These are phyloP conservation scores for Dorcus hopei DNA, from an alignment of 2,888 invertebrate species.

Conservation along the genomic window DNA sequence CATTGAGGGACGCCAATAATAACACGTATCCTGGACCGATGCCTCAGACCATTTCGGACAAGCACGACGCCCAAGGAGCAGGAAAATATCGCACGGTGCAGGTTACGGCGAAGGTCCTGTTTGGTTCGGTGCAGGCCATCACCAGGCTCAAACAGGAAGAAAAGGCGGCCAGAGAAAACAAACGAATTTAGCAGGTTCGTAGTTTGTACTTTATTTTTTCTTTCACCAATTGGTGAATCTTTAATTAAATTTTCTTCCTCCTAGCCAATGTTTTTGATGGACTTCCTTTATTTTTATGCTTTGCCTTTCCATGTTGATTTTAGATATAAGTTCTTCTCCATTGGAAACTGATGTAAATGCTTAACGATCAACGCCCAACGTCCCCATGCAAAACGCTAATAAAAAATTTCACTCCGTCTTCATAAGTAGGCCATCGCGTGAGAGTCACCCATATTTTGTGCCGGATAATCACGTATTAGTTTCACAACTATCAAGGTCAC, in stretches of 20 bases:
- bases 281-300: no score
- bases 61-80: conserved; percentile 30
- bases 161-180: conserved; percentile 62
- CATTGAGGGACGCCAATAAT: conserved; percentile 57
- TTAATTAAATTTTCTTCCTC: no score
- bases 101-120: conserved; percentile 71
- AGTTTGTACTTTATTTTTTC: not conserved
- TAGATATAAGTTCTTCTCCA: no score
- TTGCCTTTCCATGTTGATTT: no score
- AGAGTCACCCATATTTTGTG: conserved; percentile 6
- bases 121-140: conserved; percentile 70
- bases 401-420: no score
- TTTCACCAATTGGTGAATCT: not conserved
- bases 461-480: not conserved
- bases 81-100: conserved; percentile 47
- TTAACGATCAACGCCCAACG: no score
- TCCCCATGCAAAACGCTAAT: no score
- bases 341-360: no score
- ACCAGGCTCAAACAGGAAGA: conserved; percentile 71
- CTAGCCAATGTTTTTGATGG: no score
- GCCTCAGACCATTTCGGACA: conserved; percentile 27
- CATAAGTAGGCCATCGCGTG: conserved; percentile 1
- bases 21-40: conserved; percentile 52
- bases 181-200: conserved; percentile 48
- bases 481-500: conserved; percentile 12